These are phyloP conservation scores for Drosophila pandora DNA, from an alignment of 1,140 invertebrate genomes.

Conservation along the genomic window DNA sequence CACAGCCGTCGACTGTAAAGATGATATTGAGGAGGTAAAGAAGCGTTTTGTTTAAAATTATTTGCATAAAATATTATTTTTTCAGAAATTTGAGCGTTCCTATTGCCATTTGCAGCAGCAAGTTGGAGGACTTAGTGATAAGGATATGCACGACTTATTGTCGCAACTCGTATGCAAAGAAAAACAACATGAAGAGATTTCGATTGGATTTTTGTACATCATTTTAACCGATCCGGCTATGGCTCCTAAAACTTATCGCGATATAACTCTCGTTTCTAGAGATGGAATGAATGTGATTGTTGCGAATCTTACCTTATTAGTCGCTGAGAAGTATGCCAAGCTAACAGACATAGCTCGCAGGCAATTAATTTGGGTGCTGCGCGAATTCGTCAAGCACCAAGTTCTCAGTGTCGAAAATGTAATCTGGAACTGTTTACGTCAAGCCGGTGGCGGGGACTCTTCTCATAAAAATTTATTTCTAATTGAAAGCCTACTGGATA, in stretches of 20 bases:
- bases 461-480: conserved; percentile 95
- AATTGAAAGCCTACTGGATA: conserved; percentile 95
- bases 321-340: conserved; percentile 94
- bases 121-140: conserved; percentile 93
- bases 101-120: conserved; percentile 90
- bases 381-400: conserved; percentile 95
- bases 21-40: conserved; percentile 81
- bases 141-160: conserved; percentile 95
- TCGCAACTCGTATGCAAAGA: conserved; percentile 95
- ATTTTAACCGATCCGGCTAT: conserved; percentile 95
- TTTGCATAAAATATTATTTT: conserved; percentile 21
- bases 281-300: conserved; percentile 94
- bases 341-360: conserved; percentile 91
- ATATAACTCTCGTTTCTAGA: conserved; percentile 93
- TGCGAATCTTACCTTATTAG: conserved; percentile 91
- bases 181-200: conserved; percentile 95
- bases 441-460: conserved; percentile 97
- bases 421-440: conserved; percentile 95
- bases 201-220: conserved; percentile 93
- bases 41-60: neutral
- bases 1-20: conserved; percentile 75
- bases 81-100: conserved; percentile 95
- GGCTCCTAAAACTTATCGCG: conserved; percentile 94
- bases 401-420: conserved; percentile 94
- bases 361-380: conserved; percentile 93